Base-by-base conservation (phyloP, 2,797 vertebrate genomes). In the Liparis tanakae region DNA sequence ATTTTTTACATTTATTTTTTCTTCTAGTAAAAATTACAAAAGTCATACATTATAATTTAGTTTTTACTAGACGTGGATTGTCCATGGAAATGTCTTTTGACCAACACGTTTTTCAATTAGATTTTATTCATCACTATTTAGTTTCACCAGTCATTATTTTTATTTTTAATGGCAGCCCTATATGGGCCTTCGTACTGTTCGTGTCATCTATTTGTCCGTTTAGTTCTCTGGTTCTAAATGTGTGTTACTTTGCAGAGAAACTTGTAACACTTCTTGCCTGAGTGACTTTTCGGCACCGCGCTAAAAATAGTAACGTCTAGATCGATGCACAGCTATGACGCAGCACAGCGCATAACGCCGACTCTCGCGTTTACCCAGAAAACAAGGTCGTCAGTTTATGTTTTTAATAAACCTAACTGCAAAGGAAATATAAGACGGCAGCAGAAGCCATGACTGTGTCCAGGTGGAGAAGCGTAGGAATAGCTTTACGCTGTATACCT, bases 291-390 rank as follows among this genome's bases (percentile, higher is more conserved):
- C 44, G 76, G 36, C 17, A 18, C 25, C 22, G 41, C 44, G 48
- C 66, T 62, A 67, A 68, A 55, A 66, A 69, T 62, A 62, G 33
- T 22, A 64, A 66, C 30, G 63, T 67, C 4, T 15, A 76, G 51
- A 85, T 79, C 64, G 59, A 70, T 72, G 60, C 70, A 70, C 76
- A 80, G 50, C 46, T 79, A 64, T 70, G 36, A 83, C 50, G 50
- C 57, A 76, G 74, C 70, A 78, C 70, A 74, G 43, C 60, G 62
- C 55, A 73, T 62, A 68, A 44, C 36, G 51, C 63, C 39, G 60
- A 36, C 34, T 53, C n/a, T 56, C 37, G 14, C 79, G 56, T 78
- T 87, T 72, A 25, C 20, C 76, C 33, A 0, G 10, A 56, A 33
- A 81, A 54, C 15, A 55, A 74, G 37, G 33, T n/a, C 2, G 50